phyloP scores from a whole-genome alignment of 2,888 invertebrate genomes.

The Andrena camellia region DNA sequence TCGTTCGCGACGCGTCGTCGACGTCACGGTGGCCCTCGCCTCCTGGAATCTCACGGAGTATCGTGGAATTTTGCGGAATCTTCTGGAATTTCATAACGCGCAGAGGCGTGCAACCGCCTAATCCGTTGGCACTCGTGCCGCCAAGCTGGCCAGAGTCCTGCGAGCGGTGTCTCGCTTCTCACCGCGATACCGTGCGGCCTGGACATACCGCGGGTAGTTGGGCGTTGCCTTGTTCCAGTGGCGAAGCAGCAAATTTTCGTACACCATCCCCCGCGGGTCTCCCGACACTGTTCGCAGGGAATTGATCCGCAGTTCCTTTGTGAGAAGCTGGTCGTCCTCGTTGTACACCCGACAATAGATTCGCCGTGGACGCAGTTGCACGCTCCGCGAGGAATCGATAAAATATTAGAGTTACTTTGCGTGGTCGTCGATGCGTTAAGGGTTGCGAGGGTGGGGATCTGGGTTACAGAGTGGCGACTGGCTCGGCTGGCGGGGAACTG shows the following conservation, averaged over 20 bases:
- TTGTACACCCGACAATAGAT: no score
- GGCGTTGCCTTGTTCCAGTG: no score
- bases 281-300: no score
- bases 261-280: no score
- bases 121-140: background rate
- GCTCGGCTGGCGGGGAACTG: background rate
- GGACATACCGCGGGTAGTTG: no score
- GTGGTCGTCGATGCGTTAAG: background rate
- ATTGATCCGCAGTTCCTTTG: no score
- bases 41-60: background rate
- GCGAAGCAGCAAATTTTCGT: no score
- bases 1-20: constrained; percentile 2
- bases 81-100: background rate
- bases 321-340: no score
- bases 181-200: background rate
- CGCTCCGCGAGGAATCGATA: background rate
- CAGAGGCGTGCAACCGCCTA: background rate
- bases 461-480: constrained; percentile 2
- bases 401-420: background rate
- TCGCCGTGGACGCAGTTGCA: no score
- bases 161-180: background rate
- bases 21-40: background rate
- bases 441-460: background rate
- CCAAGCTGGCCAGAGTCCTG: background rate
- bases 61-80: background rate